These are phyloP conservation scores for Agapornis canus DNA, from an alignment of 2,797 vertebrate genomes.

Conservation along the genomic window DNA sequence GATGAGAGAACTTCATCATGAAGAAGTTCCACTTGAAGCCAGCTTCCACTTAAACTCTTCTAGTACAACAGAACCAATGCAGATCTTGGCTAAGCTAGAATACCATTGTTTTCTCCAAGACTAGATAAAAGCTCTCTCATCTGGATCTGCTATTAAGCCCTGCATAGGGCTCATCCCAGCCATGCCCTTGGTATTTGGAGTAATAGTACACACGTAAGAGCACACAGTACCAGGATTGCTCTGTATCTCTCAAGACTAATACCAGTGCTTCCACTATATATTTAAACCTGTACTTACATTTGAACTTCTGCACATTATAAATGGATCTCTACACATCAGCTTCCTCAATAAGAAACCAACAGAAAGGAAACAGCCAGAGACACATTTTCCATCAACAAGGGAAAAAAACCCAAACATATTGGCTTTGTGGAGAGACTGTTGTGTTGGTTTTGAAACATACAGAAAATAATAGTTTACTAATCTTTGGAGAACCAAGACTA, in stretches of 20 bases:
- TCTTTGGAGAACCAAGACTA: not conserved
- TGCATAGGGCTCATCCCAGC: not conserved
- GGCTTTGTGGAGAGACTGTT: not conserved
- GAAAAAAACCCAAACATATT: not conserved
- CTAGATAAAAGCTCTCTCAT: fast-evolving
- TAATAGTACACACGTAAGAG: not conserved
- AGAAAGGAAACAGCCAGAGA: not conserved
- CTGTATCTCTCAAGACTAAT: not conserved
- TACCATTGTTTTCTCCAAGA: not conserved
- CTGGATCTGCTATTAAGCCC: not conserved
- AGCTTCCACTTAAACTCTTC: not conserved
- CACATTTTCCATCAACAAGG: not conserved
- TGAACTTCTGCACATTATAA: not conserved
- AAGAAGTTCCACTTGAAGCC: not conserved
- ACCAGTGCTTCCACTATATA: not conserved
- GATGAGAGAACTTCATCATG: not conserved
- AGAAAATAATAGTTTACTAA: conserved; percentile 23
- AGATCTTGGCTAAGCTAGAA: not conserved
- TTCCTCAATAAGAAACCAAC: not conserved
- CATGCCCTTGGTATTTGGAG: not conserved
- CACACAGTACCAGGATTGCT: not conserved
- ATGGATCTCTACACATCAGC: not conserved
- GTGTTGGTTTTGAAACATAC: not conserved
- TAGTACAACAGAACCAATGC: fast-evolving
- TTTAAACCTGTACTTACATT: not conserved